Evolutionary conservation across 1,140 invertebrate genomes (phyloP), one percentile per base, ranked within the genome.

Genomic region (Wiebesia pumilae): DNA sequence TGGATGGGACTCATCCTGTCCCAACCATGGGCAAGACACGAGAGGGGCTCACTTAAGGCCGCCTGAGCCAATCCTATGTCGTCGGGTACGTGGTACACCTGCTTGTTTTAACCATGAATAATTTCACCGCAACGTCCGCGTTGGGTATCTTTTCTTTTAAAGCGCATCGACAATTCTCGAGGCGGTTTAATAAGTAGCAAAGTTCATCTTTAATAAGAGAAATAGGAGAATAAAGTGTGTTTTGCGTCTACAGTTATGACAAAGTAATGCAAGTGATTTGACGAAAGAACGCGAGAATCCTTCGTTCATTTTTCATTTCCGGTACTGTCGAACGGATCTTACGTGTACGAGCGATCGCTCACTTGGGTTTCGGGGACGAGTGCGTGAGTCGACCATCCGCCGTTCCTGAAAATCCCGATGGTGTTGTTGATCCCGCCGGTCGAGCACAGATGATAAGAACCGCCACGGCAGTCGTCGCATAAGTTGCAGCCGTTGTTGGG

Each of bases 21-120:
- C 93, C 95, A 95, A 1, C 96, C 96, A 86, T 96, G 96, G 9
- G 95, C 93, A 3, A 97, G 90, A 88, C 96, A 96, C 0, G 96
- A 96, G 12, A 96, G 91, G 0, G 96, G 96, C 89, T 96, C 96
- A 43, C 93, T 94, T 4, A 97, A 91, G 12, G 93, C 95, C 78
- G 94, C 96, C 94, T 93, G 88, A 6, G 82, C 3, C 86, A 94
- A 89, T 27, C 92, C 90, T 0, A 91, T 77, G 2, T 86, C 91
- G 16, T 93, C 90, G 4, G 92, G 89, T n/a, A 94, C 24, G 0
- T 86, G n/a, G n/a, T 91, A 83, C 19, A 92, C 89, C 93, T 94
- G 21, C 69, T 83, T 87, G 0, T 27, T 75, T 75, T 43, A 75
- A 43, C 0, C 9, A 21, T 12, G 51, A 12, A 3, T 27, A 10